Conservation (phyloP, 2,113 vertebrate genomes). For the Prunella himalayana region DNA sequence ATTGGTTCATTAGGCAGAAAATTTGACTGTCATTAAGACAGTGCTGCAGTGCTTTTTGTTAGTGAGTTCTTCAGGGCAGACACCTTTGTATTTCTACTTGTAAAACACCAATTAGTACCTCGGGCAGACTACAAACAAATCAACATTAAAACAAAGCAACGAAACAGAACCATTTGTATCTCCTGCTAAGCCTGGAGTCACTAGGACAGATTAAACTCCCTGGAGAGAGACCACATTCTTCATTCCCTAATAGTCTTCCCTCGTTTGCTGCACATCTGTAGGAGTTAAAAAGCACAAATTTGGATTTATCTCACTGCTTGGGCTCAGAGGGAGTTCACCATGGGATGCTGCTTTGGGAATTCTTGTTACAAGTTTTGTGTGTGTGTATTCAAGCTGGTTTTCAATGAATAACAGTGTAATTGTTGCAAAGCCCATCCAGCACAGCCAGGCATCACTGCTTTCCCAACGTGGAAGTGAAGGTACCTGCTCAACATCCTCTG, state of each 20-base stretch:
- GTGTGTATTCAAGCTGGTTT: background rate
- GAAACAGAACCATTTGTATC: slow-evolving; percentile 16
- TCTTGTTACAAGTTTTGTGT: background rate
- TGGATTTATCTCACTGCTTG: background rate
- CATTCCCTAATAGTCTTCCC: background rate
- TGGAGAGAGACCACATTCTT: background rate
- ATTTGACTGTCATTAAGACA: background rate
- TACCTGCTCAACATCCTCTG: background rate
- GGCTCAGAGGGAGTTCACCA: background rate
- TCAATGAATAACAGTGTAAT: background rate
- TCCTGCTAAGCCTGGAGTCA: background rate
- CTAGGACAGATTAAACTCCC: background rate
- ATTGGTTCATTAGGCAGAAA: slow-evolving; percentile 48
- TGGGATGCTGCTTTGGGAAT: background rate
- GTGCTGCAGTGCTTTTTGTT: background rate
- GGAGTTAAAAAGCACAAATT: background rate
- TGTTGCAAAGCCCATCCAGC: background rate
- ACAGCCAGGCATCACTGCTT: background rate
- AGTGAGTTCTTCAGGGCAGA: slow-evolving; percentile 27
- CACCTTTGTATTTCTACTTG: slow-evolving; percentile 40
- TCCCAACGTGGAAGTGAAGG: accelerated
- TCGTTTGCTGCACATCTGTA: background rate
- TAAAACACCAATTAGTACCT: slow-evolving; percentile 37
- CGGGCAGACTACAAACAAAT: slow-evolving; percentile 44
- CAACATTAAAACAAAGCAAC: background rate